phyloP scores from a whole-genome alignment of 2,888 invertebrate species.

The Megalurothrips usitatus region DNA sequence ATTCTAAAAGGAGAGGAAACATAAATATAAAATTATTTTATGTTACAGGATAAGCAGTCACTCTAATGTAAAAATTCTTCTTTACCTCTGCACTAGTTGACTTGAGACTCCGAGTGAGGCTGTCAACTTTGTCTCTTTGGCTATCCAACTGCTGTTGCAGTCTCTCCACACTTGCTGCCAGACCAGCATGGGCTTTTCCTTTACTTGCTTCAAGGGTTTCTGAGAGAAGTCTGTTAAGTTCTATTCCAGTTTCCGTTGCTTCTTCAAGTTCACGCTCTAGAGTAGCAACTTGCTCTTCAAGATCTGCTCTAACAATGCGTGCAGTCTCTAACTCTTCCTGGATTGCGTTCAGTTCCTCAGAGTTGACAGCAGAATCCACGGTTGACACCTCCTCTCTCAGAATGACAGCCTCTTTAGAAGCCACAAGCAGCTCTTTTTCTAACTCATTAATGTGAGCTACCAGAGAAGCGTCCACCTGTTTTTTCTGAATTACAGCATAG shows the following conservation, averaged over 20 bases:
- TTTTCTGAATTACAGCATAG: constrained; percentile 48
- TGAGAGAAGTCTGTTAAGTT: constrained; percentile 63
- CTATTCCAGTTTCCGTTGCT: constrained; percentile 74
- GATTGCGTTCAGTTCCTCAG: constrained; percentile 58
- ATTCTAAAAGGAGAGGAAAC: constrained; percentile 42
- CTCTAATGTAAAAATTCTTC: constrained; percentile 27
- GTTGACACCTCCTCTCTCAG: constrained; percentile 51
- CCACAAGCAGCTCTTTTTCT: constrained; percentile 57
- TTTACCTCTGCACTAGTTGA: constrained; percentile 48
- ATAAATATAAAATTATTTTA: constrained; percentile 33
- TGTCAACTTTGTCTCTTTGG: constrained; percentile 56
- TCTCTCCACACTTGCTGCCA: constrained; percentile 61
- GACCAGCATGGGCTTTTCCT: constrained; percentile 51
- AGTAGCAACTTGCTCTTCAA: constrained; percentile 64
- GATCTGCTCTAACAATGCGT: constrained; percentile 45
- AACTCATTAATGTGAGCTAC: constrained; percentile 63
- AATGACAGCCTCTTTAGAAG: constrained; percentile 54
- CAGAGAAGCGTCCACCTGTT: constrained; percentile 63
- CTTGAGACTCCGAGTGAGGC: constrained; percentile 46
- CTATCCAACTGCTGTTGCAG: constrained; percentile 61
- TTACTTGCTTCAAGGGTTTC: constrained; percentile 62
- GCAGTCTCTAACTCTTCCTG: constrained; percentile 52
- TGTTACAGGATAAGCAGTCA: too few species aligned
- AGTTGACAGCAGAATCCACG: constrained; percentile 45
- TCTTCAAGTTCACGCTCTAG: constrained; percentile 72